Base-by-base conservation (phyloP, 1,140 invertebrate species). In the Drosophila truncata region DNA sequence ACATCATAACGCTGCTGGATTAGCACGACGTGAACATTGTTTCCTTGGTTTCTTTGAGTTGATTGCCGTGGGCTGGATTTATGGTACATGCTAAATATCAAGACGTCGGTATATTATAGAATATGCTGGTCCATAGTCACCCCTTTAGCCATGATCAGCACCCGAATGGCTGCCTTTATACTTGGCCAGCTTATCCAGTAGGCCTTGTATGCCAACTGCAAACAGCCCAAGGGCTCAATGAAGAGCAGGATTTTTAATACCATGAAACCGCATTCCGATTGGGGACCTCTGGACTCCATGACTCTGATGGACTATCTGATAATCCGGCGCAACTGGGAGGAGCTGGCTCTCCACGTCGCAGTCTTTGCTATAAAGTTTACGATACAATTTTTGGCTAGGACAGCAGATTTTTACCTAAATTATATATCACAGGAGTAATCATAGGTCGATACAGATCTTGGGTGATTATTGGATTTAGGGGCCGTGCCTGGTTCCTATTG, bases 1-100 rank as follows among this genome's bases (percentile, higher is more conserved):
- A 96, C 84, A 95, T 98, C 39, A 93, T 99, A 27, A 96, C 95
- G 49, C 92, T 99, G 27, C 95, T 98, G 60, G 97, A 99, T 91
- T 95, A 95, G 81, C 98, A 96, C 88, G 97, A 96, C 3, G 96
- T 96, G 16, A 96, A 96, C 7, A 96, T 97, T 75, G 95, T 97
- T 39, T 95, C 96, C 10, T 94, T 97, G 55, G 94, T 97, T 27
- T 94, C 11, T 93, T 95, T 55, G 96, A 98, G 93, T 94, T 96
- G 8, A 93, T 95, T 20, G 96, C 94, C 23, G 93, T 97, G 11
- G 94, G 95, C 46, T 97, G 96, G 95, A 94, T 97, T 49, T 98
- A 98, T 78, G 97, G 97, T 96, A 94, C 75, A 98, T 98, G 97
- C 92, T 97, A 11, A 94, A 95, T 16, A 94, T 94, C 54, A 94